phyloP scores from a whole-genome alignment of 2,888 invertebrate species.

The Geotrupes spiniger region DNA sequence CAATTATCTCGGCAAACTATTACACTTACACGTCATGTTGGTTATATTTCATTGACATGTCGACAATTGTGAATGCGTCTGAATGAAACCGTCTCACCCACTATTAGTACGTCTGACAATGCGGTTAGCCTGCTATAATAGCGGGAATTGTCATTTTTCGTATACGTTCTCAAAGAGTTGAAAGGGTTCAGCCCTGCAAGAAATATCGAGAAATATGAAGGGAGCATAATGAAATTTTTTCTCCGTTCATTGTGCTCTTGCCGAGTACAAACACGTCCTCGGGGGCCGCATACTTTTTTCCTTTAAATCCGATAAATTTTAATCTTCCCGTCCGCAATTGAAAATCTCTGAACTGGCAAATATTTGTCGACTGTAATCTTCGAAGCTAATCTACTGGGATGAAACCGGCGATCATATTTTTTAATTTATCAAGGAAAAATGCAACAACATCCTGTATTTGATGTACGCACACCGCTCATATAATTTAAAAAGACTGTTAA shows the following conservation, averaged over 20 bases:
- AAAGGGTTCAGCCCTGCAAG: slow-evolving; percentile 33
- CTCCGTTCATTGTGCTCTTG: slow-evolving; percentile 21
- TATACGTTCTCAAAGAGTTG: slow-evolving; percentile 22
- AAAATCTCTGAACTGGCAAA: slow-evolving; percentile 33
- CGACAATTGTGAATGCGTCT: slow-evolving; percentile 10
- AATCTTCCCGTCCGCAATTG: slow-evolving; percentile 31
- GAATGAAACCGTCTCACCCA: slow-evolving; percentile 27
- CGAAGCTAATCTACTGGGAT: neutral
- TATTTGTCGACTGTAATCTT: slow-evolving; percentile 34
- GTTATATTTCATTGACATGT: slow-evolving; percentile 19
- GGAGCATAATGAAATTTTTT: slow-evolving; percentile 23
- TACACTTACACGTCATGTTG: slow-evolving; percentile 2
- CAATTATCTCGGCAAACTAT: slow-evolving; percentile 6
- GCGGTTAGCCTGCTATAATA: slow-evolving; percentile 19
- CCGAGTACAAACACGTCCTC: slow-evolving; percentile 28
- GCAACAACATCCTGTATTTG: too few relatives aligned
- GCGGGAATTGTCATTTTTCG: slow-evolving; percentile 28
- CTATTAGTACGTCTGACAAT: slow-evolving; percentile 36
- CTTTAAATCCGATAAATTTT: slow-evolving; percentile 34
- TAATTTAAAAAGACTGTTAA: too few relatives aligned
- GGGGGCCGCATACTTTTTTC: slow-evolving; percentile 26
- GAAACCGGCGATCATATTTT: too few relatives aligned
- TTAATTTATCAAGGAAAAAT: too few relatives aligned
- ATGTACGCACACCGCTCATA: too few relatives aligned
- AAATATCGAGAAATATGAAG: slow-evolving; percentile 28